Evolutionary conservation across 2,888 invertebrate genomes (phyloP).

Genomic region (Caenorhabditis sulstoni): DNA sequence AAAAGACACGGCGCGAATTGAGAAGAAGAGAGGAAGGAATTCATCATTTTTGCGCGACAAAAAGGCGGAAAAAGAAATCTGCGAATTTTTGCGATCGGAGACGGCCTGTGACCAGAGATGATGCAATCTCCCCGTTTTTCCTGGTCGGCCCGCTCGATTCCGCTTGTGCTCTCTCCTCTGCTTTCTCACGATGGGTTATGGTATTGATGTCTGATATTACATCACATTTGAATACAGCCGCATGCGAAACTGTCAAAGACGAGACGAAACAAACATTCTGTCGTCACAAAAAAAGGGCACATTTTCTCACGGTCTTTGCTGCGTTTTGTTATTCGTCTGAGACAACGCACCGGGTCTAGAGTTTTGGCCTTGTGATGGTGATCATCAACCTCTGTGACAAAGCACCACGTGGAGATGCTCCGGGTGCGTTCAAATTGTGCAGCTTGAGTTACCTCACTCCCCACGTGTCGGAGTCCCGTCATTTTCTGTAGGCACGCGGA

Average conservation of each 20-base stretch:
- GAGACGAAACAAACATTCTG: constrained; percentile 12
- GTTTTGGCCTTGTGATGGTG: constrained; percentile 9
- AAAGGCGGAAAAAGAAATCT: constrained; percentile 10
- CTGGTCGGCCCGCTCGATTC: not conserved
- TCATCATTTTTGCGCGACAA: not conserved
- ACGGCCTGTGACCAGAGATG: constrained; percentile 37
- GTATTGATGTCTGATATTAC: constrained; percentile 43
- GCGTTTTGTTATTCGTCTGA: constrained; percentile 46
- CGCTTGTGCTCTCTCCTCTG: not conserved
- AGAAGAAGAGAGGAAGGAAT: not conserved
- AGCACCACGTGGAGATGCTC: constrained; percentile 42
- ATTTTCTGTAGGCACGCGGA: constrained; percentile 22
- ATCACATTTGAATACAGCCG: constrained; percentile 33
- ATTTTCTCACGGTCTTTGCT: constrained; percentile 47
- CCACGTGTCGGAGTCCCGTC: constrained; percentile 38
- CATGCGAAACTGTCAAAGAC: not conserved
- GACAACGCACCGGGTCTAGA: constrained; percentile 3
- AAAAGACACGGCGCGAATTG: not conserved
- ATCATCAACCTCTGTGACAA: constrained; percentile 49
- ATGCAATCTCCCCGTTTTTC: constrained; percentile 31
- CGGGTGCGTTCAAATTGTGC: constrained; percentile 48
- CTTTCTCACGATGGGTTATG: not conserved
- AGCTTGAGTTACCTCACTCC: not conserved
- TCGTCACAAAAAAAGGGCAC: constrained; percentile 25
- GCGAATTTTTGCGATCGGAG: not conserved